Conservation (phyloP, 37 sponge, comb jelly and placozoan genomes). For the Haliclona indistincta region DNA sequence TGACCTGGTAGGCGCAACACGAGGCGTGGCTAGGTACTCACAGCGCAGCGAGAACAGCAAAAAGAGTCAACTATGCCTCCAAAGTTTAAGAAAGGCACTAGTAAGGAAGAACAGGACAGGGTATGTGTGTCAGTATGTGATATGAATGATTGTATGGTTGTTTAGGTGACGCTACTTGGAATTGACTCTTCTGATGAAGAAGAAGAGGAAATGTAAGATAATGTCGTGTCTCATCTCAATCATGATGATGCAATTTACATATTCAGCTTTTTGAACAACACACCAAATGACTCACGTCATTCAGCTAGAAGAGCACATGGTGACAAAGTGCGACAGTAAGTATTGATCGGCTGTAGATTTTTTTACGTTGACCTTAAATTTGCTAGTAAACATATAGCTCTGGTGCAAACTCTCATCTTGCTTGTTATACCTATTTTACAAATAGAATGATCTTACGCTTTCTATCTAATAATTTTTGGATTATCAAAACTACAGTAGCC, state of each 20-base stretch:
- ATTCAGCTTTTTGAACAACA: neutral
- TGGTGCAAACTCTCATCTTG: too few species aligned
- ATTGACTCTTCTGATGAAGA: constrained; percentile 71
- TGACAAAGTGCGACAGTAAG: constrained; percentile 35
- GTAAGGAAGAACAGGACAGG: constrained; percentile 32
- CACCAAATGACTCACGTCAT: neutral
- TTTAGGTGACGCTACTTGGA: constrained; percentile 56
- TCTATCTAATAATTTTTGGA: too few species aligned
- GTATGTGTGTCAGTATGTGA: constrained; percentile 10
- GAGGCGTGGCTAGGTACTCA: neutral
- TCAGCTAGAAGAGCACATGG: constrained; percentile 13
- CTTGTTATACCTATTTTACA: too few species aligned
- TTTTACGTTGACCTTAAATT: too few species aligned
- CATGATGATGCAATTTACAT: too few species aligned
- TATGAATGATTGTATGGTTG: neutral
- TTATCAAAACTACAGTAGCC: too few species aligned
- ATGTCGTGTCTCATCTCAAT: constrained; percentile 5
- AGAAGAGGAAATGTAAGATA: constrained; percentile 65
- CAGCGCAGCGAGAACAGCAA: neutral
- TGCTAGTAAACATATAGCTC: too few species aligned
- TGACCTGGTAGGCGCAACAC: neutral
- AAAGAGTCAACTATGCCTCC: constrained; percentile 40
- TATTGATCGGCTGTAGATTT: neutral
- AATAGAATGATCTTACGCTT: too few species aligned
- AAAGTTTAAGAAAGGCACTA: constrained; percentile 48